Conservation (phyloP, 2,113 vertebrate species). For the Balaeniceps rex region DNA sequence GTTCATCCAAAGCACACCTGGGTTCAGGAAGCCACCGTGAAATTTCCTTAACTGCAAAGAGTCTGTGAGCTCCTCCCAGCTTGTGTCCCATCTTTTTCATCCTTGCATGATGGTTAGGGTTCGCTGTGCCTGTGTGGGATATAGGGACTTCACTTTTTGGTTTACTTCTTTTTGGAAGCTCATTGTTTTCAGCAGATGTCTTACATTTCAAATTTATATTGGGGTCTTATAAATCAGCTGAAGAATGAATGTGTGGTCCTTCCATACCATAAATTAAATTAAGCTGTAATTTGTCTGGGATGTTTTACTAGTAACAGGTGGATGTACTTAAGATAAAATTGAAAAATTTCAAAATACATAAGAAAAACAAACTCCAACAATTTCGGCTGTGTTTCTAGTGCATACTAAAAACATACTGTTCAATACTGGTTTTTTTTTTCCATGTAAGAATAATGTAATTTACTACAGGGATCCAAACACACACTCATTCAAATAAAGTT, state of each 20-base stretch:
- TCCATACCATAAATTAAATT: neutral
- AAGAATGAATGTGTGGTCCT: neutral
- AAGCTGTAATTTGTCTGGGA: neutral
- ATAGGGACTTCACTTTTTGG: neutral
- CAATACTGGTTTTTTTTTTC: neutral
- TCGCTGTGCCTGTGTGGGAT: neutral
- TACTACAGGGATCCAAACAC: neutral
- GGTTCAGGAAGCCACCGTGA: neutral
- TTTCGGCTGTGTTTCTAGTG: neutral
- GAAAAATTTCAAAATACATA: neutral
- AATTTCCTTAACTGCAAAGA: neutral
- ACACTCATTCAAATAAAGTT: neutral
- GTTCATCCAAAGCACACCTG: neutral
- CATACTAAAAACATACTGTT: neutral
- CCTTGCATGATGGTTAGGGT: fast-evolving
- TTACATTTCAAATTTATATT: neutral
- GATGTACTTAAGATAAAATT: neutral
- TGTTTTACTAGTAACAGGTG: neutral
- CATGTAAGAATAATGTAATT: neutral
- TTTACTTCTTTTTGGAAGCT: neutral
- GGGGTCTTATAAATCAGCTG: neutral
- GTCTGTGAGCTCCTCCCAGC: neutral
- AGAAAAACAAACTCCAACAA: neutral
- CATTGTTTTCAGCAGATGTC: neutral
- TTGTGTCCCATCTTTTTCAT: neutral